Conservation (phyloP, 2,113 vertebrate genomes). For the Zapus hudsonius region DNA sequence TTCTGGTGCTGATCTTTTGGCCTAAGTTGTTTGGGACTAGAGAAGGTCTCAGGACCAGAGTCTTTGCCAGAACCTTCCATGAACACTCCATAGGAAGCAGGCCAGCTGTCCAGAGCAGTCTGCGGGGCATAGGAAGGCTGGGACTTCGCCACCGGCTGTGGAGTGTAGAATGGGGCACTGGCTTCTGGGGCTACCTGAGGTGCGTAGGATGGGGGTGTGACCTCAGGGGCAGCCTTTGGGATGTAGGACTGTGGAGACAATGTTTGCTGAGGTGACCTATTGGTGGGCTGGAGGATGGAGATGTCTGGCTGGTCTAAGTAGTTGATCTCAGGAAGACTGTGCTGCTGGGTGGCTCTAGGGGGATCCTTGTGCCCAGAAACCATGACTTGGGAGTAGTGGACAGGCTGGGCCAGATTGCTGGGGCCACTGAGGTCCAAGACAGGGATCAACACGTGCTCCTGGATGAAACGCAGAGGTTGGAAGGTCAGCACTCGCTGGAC, state of each 20-base stretch:
- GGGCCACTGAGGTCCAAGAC: conserved; percentile 46
- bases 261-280: accelerated
- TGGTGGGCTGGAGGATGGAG: background rate
- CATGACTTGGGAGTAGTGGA: conserved; percentile 70
- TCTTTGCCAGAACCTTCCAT: background rate
- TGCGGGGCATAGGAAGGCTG: background rate
- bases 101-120: background rate
- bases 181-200: conserved; percentile 50
- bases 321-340: background rate
- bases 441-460: conserved; percentile 81
- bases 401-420: conserved; percentile 10
- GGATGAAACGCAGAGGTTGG: conserved; percentile 81
- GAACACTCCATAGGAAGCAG: conserved; percentile 77
- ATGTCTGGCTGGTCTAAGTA: conserved; percentile 6
- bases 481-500: conserved; percentile 79
- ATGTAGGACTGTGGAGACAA: accelerated
- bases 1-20: conserved; percentile 24
- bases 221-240: conserved; percentile 37
- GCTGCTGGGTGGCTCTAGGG: accelerated
- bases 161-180: background rate
- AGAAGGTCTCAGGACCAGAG: background rate
- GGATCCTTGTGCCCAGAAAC: background rate
- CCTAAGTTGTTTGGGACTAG: background rate
- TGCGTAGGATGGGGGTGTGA: background rate
- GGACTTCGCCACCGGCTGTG: background rate